Conservation (phyloP, 2,113 vertebrate genomes). For the Naja naja region DNA sequence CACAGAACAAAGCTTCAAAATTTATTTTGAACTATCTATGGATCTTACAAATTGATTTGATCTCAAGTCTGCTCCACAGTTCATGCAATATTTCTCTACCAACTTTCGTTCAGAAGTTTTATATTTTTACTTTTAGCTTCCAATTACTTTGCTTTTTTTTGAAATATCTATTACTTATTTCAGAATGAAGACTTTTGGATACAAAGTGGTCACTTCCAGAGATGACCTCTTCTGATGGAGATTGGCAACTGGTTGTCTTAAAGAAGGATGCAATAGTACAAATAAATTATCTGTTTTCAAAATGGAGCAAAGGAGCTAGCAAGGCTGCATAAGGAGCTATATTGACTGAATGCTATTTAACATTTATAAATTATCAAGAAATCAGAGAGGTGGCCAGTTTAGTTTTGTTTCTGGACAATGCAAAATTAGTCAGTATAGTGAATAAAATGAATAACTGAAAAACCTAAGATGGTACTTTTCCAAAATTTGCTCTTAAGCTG, state of each 20-base stretch:
- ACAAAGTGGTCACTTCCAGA: not conserved
- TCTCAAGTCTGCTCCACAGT: not conserved
- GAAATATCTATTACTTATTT: not conserved
- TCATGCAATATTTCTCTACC: not conserved
- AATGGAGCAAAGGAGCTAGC: not conserved
- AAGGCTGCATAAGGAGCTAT: not conserved
- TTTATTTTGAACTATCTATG: slow-evolving; percentile 1
- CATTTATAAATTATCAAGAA: not conserved
- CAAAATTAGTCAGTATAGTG: not conserved
- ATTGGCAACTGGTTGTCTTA: not conserved
- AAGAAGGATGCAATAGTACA: not conserved
- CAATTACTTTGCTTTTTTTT: not conserved
- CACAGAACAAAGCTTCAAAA: not conserved
- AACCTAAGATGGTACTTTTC: not conserved
- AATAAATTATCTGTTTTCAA: not conserved
- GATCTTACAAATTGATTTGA: not conserved
- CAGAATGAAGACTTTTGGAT: not conserved
- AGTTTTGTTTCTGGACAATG: not conserved
- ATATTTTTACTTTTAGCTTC: not conserved
- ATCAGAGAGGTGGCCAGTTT: not conserved
- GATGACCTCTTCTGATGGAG: not conserved
- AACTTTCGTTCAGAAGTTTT: not conserved
- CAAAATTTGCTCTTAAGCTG: not conserved
- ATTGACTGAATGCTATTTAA: not conserved
- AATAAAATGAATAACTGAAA: not conserved